Conservation (phyloP, 2,888 invertebrate species). For the Rhyacophila evoluta region DNA sequence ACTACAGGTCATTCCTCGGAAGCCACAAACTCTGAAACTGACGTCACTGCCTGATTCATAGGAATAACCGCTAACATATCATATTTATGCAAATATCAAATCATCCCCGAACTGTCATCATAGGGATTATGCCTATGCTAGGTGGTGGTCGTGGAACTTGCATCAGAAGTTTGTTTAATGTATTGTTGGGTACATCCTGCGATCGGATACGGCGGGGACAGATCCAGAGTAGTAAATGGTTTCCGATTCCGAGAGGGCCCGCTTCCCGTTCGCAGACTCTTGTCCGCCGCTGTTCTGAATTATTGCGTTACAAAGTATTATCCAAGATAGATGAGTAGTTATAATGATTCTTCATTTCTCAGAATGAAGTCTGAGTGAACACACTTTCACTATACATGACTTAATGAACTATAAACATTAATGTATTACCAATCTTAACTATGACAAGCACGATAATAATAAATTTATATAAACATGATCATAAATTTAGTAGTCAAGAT, state of each 20-base stretch:
- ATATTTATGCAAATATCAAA: not conserved
- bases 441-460: too few species aligned
- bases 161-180: conserved; percentile 3
- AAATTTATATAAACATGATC: too few species aligned
- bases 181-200: conserved; percentile 24
- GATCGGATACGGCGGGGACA: conserved; percentile 9
- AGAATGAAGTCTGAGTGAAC: too few species aligned
- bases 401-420: too few species aligned
- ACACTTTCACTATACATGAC: too few species aligned
- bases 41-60: too few species aligned
- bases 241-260: conserved; percentile 19
- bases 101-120: not conserved
- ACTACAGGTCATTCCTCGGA: too few species aligned
- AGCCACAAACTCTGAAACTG: too few species aligned
- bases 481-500: too few species aligned
- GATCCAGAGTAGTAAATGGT: conserved; percentile 24
- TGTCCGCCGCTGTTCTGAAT: conserved; percentile 18
- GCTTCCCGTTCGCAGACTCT: conserved; percentile 15
- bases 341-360: too few species aligned
- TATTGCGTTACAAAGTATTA: conserved; percentile 9
- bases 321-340: not conserved
- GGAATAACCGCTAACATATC: too few species aligned
- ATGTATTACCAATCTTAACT: too few species aligned
- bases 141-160: not conserved
- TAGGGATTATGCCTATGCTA: not conserved